Base-by-base conservation (phyloP, 1,140 invertebrate genomes). In the Pissodes strobi region DNA sequence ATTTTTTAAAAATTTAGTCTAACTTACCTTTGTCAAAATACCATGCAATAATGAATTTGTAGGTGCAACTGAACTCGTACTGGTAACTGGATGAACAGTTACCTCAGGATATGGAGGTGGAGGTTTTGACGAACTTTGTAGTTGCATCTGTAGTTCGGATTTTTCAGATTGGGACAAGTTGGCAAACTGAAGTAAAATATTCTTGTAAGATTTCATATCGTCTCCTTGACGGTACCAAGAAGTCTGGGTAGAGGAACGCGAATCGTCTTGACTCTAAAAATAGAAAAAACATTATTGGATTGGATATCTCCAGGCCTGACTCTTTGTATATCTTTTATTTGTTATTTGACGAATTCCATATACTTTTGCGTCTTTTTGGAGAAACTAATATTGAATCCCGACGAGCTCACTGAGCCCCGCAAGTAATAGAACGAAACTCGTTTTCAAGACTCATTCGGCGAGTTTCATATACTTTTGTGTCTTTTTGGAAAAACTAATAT, bases 61-160 rank as follows among this genome's bases (percentile, higher is more conserved):
- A 71, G 77, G 81, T 39, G 75, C 72, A 9, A 69, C 48, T 25
- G 68, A 59, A 80, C 72, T 22, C 79, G 80, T 77, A 2, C 74
- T 72, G 4, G 74, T 69, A 52, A 91, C 88, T 1, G 89, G 88
- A 74, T 90, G 85, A 9, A 91, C 79, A 1, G 88, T 90, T 21
- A 91, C 89, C 74, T 91, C 89, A 0, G 88, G 88, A 79, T 89
- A 91, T 45, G 88, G 87, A 30, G 88, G 86, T 1, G 87, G 85
- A 12, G 85, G 81, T 51, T 71, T 70, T 39, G 68, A 62, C 10
- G 68, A 52, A 62, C 69, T 69, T 41, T 73, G 65, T 19, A 74
- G 58, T 21, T 65, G 53, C 21, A 27, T 58, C 15, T 65, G 63
- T 1, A 74, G 53, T 77, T 81, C 82, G 72, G 82, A 80, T 46